Base-by-base conservation (phyloP, 2,113 vertebrate species). In the Emberiza fucata region DNA sequence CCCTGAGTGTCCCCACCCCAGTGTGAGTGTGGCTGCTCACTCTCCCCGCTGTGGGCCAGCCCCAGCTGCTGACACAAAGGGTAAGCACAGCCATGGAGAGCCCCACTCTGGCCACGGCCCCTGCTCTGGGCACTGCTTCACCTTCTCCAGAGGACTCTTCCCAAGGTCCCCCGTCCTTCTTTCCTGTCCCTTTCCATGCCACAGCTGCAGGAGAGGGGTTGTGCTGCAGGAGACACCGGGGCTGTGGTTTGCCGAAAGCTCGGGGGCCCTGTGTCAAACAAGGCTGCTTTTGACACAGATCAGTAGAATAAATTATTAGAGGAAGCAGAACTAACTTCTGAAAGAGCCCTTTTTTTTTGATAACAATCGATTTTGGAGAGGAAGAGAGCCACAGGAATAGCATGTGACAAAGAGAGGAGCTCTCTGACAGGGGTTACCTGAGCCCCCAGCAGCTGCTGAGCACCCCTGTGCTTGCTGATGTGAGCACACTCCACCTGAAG, bases 21-120 rank as follows among this genome's bases (percentile, higher is more conserved):
- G 29, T 27, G 59, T 14, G 29, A 21, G 37, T 10, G 37, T 12
- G 70, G 50, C 71, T 86, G 24, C 51, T 61, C 29, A 0, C 8
- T 0, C 15, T 65, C 18, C 47, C 45, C 33, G 35, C 14, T 15
- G 10, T 18, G 54, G 75, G 25, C 8, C 64, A 94, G 39, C 27
- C 40, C 20, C 50, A 39, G 48, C 19, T 63, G 51, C 50, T 51
- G 37, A 3, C 5, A 14, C 0, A 0, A 18, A 8, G 14, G 22
- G 9, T 19, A 12, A 6, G 48, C 81, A 68, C 42, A 68, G 45
- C 28, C n/a, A 15, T 1, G 66, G 40, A n/a, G 22, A 10, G 3
- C n/a, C 37, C 71, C 3, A 1, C 3, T 22, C 15, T 0, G 0
- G 15, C 24, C 33, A 22, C 0, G 1, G 29, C 14, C 68, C 16